Percentiles rank a stretch among this genome's conserved stretches.
Evolutionary conservation across 2,113 vertebrate species (phyloP).

Genomic region (Paratilapia polleni): DNA sequence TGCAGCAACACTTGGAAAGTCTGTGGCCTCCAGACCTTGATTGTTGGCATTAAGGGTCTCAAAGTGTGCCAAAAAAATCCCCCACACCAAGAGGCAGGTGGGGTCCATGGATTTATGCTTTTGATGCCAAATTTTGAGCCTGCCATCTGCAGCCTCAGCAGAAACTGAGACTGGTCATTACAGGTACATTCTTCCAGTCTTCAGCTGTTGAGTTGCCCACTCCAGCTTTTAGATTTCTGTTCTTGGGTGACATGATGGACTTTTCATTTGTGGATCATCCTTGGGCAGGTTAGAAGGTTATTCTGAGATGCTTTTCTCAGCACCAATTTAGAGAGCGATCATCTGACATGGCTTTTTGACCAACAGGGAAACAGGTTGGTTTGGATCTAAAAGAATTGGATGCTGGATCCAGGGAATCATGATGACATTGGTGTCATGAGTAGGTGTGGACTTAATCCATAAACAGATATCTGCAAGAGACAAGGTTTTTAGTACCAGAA

Average conservation of each 20-base stretch:
- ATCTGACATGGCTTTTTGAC: not conserved
- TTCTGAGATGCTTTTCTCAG: too few species aligned
- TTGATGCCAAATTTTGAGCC: not conserved
- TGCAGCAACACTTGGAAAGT: not conserved
- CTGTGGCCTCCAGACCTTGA: not conserved
- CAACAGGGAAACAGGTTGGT: not conserved
- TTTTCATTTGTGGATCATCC: too few species aligned
- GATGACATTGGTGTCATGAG: not conserved
- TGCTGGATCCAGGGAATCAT: not conserved
- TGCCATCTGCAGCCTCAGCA: conserved; percentile 7
- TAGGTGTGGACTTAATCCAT: not conserved
- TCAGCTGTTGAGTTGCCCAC: not conserved
- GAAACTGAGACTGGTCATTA: not conserved
- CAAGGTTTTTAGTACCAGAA: not conserved
- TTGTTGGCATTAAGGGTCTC: not conserved
- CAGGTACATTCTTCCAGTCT: not conserved
- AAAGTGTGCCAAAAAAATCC: not conserved
- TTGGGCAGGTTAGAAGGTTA: too few species aligned
- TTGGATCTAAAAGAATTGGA: not conserved
- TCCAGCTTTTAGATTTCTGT: not conserved
- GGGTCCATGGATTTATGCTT: not conserved
- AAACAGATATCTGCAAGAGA: not conserved
- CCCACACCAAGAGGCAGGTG: conserved; percentile 1
- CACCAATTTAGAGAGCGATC: too few species aligned
- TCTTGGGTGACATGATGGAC: not conserved